These are phyloP conservation scores for Saccostrea cuccullata DNA, from an alignment of 1,140 invertebrate genomes.

Conservation along the genomic window DNA sequence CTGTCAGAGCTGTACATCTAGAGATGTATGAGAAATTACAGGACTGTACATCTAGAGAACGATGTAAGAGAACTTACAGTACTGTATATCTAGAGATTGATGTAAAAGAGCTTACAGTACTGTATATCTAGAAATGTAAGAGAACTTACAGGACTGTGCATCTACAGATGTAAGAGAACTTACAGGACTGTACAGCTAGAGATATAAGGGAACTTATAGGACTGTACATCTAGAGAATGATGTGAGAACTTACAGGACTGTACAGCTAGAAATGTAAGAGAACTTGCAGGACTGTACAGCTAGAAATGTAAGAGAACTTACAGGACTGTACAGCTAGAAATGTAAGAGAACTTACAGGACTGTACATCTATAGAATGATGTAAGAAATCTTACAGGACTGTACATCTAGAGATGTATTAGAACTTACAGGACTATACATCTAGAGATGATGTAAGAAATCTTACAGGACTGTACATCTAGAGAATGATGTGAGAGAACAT, in stretches of 20 bases:
- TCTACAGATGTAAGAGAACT: constrained; percentile 44
- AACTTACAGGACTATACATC: too few species aligned
- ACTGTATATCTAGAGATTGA: constrained; percentile 60
- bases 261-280: too few species aligned
- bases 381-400: constrained; percentile 16
- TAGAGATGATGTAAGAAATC: background rate
- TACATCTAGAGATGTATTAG: constrained; percentile 53
- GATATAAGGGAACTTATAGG: background rate
- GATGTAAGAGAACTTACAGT: constrained; percentile 19
- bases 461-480: constrained; percentile 57
- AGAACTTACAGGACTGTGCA: constrained; percentile 51
- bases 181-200: too few species aligned
- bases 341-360: too few species aligned
- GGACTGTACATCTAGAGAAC: too few species aligned
- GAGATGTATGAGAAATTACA: too few species aligned
- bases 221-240: constrained; percentile 61
- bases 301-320: too few species aligned
- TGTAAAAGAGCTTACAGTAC: too few species aligned
- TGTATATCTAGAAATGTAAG: too few species aligned
- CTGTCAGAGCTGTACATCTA: constrained; percentile 55
- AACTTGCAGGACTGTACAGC: background rate
- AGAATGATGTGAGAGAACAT: background rate
- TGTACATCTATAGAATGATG: too few species aligned
- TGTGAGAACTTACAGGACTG: too few species aligned
- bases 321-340: too few species aligned